Conservation (phyloP, 1,140 invertebrate genomes). For the Leucophenga varia region DNA sequence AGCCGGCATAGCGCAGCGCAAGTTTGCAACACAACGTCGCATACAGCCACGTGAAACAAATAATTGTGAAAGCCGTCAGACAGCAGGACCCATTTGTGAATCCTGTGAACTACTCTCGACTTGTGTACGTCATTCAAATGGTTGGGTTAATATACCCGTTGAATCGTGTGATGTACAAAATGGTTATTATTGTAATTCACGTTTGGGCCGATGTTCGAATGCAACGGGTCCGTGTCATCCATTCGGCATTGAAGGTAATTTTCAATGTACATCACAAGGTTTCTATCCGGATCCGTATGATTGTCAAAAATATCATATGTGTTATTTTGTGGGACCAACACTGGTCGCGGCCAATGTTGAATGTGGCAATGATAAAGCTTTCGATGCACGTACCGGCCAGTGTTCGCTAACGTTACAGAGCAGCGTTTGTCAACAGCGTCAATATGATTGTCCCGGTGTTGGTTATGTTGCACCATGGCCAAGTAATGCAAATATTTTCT, state of each 20-base stretch:
- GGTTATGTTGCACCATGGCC: slow-evolving; percentile 47
- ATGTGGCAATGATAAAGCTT: slow-evolving; percentile 46
- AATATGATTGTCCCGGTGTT: slow-evolving; percentile 39
- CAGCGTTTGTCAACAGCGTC: slow-evolving; percentile 28
- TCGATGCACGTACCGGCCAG: slow-evolving; percentile 41
- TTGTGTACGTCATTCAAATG: slow-evolving; percentile 46
- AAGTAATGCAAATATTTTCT: slow-evolving; percentile 51
- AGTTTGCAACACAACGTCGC: slow-evolving; percentile 22
- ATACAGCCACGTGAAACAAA: slow-evolving; percentile 42
- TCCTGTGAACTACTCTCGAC: slow-evolving; percentile 48
- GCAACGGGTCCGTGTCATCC: slow-evolving; percentile 50
- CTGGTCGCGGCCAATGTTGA: slow-evolving; percentile 42
- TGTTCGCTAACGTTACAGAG: slow-evolving; percentile 39
- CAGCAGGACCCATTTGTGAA: slow-evolving; percentile 47
- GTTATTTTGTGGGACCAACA: slow-evolving; percentile 42
- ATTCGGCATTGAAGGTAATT: slow-evolving; percentile 46
- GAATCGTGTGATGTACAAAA: slow-evolving; percentile 46
- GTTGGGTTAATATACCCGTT: slow-evolving; percentile 51
- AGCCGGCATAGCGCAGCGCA: no score
- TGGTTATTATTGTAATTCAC: slow-evolving; percentile 49
- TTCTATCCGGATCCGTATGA: slow-evolving; percentile 56
- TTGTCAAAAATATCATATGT: slow-evolving; percentile 56
- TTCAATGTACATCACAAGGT: slow-evolving; percentile 51
- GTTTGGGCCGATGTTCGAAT: slow-evolving; percentile 39
- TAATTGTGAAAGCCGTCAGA: slow-evolving; percentile 38